Conservation (phyloP, 37 sponge, comb jelly and placozoan species). For the Theonella swinhoei region DNA sequence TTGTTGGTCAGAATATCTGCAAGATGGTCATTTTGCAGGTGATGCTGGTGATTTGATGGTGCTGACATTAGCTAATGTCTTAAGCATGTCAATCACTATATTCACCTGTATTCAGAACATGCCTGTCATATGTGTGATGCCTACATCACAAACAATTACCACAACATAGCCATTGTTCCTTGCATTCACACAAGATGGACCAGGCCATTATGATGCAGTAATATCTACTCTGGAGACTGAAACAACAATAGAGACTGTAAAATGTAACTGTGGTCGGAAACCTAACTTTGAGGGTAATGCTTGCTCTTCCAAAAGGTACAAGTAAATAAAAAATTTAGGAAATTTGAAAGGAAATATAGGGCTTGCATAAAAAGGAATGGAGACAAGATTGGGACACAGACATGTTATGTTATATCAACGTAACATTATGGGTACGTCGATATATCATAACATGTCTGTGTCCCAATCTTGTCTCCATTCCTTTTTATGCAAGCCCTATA, state of each 20-base stretch:
- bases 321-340: no score
- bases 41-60: conserved; percentile 25
- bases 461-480: no score
- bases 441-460: no score
- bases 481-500: no score
- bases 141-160: neutral
- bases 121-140: neutral
- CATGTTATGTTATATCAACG: no score
- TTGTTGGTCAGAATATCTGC: neutral
- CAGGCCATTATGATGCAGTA: neutral
- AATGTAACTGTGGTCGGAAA: conserved; percentile 1
- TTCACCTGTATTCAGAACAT: neutral
- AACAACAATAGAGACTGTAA: neutral
- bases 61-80: conserved; percentile 5
- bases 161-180: neutral
- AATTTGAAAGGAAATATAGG: no score
- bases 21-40: conserved; percentile 15
- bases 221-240: neutral
- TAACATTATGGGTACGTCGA: no score
- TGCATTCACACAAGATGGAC: neutral
- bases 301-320: neutral
- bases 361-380: no score
- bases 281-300: neutral
- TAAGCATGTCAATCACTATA: neutral
- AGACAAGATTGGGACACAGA: no score